These are phyloP conservation scores for Clinocottus analis DNA, from an alignment of 2,113 vertebrate genomes.

Conservation along the genomic window DNA sequence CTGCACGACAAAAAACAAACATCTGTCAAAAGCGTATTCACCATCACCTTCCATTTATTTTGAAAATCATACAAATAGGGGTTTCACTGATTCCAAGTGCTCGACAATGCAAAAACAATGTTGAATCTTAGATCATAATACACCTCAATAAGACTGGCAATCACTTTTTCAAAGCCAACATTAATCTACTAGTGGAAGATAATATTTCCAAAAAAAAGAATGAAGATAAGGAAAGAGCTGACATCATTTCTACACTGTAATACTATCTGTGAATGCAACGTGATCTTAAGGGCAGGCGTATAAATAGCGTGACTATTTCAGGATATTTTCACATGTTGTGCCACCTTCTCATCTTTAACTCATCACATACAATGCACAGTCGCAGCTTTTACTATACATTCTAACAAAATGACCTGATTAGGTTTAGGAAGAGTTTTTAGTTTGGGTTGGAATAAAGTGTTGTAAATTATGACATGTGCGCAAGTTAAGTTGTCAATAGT, in stretches of 20 bases:
- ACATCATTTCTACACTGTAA: background rate
- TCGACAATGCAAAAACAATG: background rate
- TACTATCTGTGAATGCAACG: background rate
- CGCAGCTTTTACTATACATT: too few relatives aligned
- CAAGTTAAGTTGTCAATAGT: too few relatives aligned
- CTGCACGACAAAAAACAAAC: background rate
- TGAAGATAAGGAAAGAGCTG: background rate
- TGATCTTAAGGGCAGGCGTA: too few relatives aligned
- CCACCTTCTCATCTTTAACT: background rate
- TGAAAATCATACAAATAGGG: background rate
- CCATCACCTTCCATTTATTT: constrained; percentile 6
- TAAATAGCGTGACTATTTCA: too few relatives aligned
- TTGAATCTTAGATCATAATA: background rate
- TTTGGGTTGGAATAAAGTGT: too few relatives aligned
- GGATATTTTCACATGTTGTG: background rate
- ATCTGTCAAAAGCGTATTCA: background rate
- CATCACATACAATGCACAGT: too few relatives aligned
- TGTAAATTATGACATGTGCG: too few relatives aligned
- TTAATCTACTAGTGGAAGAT: background rate
- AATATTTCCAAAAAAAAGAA: background rate
- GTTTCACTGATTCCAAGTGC: background rate
- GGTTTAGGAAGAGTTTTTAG: too few relatives aligned
- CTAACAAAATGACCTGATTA: too few relatives aligned
- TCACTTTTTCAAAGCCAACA: background rate
- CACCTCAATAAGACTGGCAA: background rate